Conservation (phyloP, 2,888 invertebrate genomes). For the Dicycla oo region DNA sequence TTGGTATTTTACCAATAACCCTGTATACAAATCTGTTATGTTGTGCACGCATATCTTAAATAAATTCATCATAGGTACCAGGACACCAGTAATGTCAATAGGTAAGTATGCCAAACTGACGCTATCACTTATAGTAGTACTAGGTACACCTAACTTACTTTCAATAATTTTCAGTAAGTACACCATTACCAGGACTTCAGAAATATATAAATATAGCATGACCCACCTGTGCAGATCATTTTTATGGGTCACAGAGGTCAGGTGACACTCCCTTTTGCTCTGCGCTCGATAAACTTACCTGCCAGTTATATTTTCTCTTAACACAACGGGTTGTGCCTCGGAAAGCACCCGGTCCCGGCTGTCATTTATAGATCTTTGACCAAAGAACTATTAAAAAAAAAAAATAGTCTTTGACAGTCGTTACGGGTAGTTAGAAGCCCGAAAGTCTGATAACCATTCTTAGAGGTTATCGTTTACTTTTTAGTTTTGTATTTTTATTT, state of each 20-base stretch:
- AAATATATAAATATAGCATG: neutral
- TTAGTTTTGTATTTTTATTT: no score
- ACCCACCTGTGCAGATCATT: slow-evolving; percentile 24
- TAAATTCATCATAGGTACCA: neutral
- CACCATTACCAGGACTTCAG: slow-evolving; percentile 2
- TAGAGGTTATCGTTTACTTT: no score
- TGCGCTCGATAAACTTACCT: slow-evolving; percentile 43
- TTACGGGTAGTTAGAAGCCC: no score
- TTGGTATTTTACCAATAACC: no score
- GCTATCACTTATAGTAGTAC: no score
- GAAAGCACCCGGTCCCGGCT: neutral
- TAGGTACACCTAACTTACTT: neutral
- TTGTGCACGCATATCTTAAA: no score
- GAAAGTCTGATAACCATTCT: no score
- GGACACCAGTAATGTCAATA: neutral
- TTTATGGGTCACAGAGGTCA: slow-evolving; percentile 50
- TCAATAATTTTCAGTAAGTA: neutral
- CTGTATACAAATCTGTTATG: no score
- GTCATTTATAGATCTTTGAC: no score
- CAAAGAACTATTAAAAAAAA: no score
- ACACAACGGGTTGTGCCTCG: neutral
- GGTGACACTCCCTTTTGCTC: slow-evolving; percentile 40
- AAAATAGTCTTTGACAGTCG: no score
- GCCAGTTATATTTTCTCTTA: slow-evolving; percentile 1
- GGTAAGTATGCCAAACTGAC: neutral